Percentiles rank a stretch among this genome's conserved stretches.
These are phyloP conservation scores for Tetragnatha montana DNA, from an alignment of 2,888 invertebrate species.

Conservation along the genomic window DNA sequence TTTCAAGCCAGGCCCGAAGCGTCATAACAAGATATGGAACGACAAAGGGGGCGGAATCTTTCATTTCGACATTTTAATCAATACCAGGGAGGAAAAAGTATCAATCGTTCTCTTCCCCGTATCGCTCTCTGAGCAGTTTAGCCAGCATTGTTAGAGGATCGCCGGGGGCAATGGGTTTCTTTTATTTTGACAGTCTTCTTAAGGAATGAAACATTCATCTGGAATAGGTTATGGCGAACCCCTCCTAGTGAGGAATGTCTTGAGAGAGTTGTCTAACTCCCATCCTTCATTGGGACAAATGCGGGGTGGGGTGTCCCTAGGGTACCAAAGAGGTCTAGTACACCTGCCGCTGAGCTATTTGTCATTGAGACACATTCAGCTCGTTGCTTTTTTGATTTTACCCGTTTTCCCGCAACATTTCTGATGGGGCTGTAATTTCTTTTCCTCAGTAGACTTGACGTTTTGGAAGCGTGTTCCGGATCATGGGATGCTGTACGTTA, in stretches of 20 bases:
- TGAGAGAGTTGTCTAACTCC: conserved; percentile 34
- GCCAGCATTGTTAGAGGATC: conserved; percentile 33
- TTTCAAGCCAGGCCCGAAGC: conserved; percentile 35
- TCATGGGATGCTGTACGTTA: background rate
- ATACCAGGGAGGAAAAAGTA: conserved; percentile 35
- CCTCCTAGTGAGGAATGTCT: conserved; percentile 24
- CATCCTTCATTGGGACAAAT: conserved; percentile 41
- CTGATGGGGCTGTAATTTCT: background rate
- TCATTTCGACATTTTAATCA: conserved; percentile 60
- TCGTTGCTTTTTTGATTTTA: conserved; percentile 28
- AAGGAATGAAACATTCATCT: conserved; percentile 39
- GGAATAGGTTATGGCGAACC: conserved; percentile 32
- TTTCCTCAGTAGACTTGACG: background rate
- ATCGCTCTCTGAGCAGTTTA: conserved; percentile 43
- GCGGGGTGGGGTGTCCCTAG: conserved; percentile 36
- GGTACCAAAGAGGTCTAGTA: conserved; percentile 18
- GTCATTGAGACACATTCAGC: conserved; percentile 22
- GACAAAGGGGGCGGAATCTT: conserved; percentile 36
- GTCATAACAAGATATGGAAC: conserved; percentile 32
- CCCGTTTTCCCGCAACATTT: conserved; percentile 5
- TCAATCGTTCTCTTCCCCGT: conserved; percentile 22
- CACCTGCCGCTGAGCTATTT: conserved; percentile 44
- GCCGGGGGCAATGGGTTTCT: conserved; percentile 32
- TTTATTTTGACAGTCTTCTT: conserved; percentile 45
- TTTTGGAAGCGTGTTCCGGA: background rate